Evolutionary conservation across 1,140 invertebrate species (phyloP), one percentile per base, ranked within the genome.

Genomic region (Bombus impatiens): DNA sequence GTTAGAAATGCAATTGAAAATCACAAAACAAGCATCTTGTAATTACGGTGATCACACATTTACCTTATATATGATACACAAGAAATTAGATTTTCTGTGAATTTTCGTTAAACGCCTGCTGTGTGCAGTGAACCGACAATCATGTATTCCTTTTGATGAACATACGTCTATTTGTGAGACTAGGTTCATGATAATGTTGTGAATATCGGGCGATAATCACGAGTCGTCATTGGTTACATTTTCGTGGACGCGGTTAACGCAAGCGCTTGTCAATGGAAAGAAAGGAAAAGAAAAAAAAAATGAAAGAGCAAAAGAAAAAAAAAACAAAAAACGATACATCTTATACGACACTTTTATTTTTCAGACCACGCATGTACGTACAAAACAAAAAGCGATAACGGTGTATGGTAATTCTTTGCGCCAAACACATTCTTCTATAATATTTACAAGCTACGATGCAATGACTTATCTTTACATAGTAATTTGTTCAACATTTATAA

Each of bases 111-210:
- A 81, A 86, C 68, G 87, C 80, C 74, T 86, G 40, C 87, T 53
- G 67, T 79, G 87, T 87, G 80, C 85, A 91, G 92, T 93, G 92
- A 90, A 93, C 92, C 92, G 92, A 93, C 92, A 93, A 93, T 93
- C 92, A 92, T 93, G 67, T 90, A 91, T 90, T 91, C 37, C 82
- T 91, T 91, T 80, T 57, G 32, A 53, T 44, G 44, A 25, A 15
- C 68, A 88, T 85, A 13, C 2, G 47, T 78, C 47, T 53, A 53
- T 72, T 25, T 65, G 40, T 53, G 62, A 81, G 65, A 53, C 35
- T 87, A 35, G 42, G 9, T 42, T 44, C 28, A 6, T 70, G 53
- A 12, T n/a, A 9, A 22, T 65, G 37, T 76, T 65, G 28, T 67
- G 37, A 59, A 28, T 77, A 76, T 65, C 76, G 37, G 62, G 76